Base-by-base conservation (phyloP, 2,113 vertebrate genomes). In the Esox niger region DNA sequence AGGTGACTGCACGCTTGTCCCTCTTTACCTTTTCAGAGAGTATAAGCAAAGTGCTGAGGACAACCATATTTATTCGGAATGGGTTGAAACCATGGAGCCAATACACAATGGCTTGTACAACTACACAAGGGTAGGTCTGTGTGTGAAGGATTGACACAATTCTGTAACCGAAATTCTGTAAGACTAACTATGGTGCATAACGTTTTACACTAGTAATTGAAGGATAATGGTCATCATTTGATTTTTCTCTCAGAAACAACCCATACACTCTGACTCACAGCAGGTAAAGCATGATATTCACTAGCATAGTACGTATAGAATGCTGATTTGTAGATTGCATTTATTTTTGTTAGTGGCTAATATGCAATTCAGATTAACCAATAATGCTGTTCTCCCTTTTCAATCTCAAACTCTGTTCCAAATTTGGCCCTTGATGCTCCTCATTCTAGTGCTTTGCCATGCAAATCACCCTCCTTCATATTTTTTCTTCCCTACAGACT, bases 81-180 rank as follows among this genome's bases (percentile, higher is more conserved):
- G 89, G 90, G 26, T 86, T 31, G 78, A 82, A 81, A 83, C 81
- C 21, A 88, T 89, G 87, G 82, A 87, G 60, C 82, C 79, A 0
- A 77, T 90, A 62, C 82, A 86, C 71, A 74, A 71, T 35, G 75
- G 77, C 63, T 77, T 73, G 52, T 33, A 82, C 15, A 66, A 57
- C 64, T 79, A 80, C 59, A 87, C 79, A 6, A 63, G 86, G 76
- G 87, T 91, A 68, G 82, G 83, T 25, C 61, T 70, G 25, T 13
- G 35, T 21, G 13, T 33, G 15, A 23, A 31, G 9, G 17, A 64
- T 46, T 6, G 15, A 25, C 15, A 60, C 26, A 26, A 35, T 25
- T 49, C 26, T 17, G 46, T 20, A 60, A 54, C 20, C 54, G 47
- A 20, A 54, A 54, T 29, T 43, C 11, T 43, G 38, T 43, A 1